phyloP scores from a whole-genome alignment of 37 sponge, comb jelly and placozoan species.

The Geodia barretti region DNA sequence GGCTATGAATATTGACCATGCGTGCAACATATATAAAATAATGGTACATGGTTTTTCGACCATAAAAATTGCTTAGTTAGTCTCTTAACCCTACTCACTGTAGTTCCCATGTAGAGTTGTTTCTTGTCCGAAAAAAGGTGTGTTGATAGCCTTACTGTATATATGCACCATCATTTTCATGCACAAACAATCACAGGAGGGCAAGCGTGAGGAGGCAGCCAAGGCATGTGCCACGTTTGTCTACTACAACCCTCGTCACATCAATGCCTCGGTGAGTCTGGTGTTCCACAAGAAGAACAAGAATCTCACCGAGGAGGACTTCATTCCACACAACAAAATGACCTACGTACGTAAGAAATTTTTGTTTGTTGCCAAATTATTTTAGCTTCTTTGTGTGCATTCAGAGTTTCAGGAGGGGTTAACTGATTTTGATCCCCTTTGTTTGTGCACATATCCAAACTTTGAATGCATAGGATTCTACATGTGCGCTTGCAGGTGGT shows the following conservation, averaged over 20 bases:
- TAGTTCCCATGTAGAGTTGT: not conserved
- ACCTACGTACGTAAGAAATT: conserved; percentile 27
- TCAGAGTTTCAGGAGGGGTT: not conserved
- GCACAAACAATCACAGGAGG: conserved; percentile 20
- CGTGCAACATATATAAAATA: too few species aligned
- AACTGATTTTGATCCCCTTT: too few species aligned
- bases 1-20: too few species aligned
- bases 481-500: too few species aligned
- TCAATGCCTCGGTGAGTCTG: conserved; percentile 17
- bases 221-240: conserved; percentile 25
- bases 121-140: not conserved
- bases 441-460: too few species aligned
- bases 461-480: too few species aligned
- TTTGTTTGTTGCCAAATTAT: not conserved
- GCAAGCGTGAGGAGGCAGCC: conserved; percentile 34
- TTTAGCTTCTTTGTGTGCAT: not conserved
- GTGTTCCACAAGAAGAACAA: conserved; percentile 16
- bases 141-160: too few species aligned
- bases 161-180: not conserved
- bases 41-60: not conserved
- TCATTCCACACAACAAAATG: conserved; percentile 11
- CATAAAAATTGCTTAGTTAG: not conserved
- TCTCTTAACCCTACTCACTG: not conserved
- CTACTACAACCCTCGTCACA: conserved; percentile 46
- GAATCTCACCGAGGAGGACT: conserved; percentile 29